Evolutionary conservation across 2,113 vertebrate species (phyloP).

Genomic region (Meriones unguiculatus): DNA sequence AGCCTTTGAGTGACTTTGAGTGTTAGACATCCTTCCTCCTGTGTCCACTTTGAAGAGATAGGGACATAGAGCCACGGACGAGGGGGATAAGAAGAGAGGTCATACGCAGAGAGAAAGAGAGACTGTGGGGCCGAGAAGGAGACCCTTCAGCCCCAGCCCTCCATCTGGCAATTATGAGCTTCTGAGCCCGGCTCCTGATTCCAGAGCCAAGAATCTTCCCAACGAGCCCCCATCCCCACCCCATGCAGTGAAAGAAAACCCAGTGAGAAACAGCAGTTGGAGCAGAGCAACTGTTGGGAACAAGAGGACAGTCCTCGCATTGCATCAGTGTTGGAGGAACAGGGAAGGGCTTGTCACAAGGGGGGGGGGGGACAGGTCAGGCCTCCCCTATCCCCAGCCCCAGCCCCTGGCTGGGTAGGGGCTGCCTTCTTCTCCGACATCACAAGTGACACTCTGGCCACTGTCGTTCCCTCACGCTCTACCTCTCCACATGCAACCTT

Average conservation of each 20-base stretch:
- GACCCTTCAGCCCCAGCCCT: not conserved
- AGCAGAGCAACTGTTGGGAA: not conserved
- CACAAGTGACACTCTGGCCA: not conserved
- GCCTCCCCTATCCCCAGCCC: rapidly evolving
- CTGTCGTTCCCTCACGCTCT: too few species aligned
- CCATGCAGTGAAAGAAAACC: rapidly evolving
- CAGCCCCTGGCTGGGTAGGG: not conserved
- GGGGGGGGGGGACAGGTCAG: rapidly evolving
- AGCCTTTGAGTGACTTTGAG: not conserved
- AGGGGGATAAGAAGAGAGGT: not conserved
- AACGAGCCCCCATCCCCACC: too few species aligned
- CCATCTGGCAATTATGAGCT: not conserved
- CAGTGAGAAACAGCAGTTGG: not conserved
- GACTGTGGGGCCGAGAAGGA: not conserved
- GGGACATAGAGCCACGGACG: not conserved
- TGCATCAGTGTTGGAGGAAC: rapidly evolving
- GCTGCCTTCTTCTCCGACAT: not conserved
- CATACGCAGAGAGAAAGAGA: not conserved
- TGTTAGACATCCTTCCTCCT: not conserved
- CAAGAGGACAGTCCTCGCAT: rapidly evolving
- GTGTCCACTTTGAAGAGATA: not conserved
- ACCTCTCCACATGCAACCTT: not conserved
- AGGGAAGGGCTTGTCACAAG: not conserved
- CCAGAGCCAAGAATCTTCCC: too few species aligned
- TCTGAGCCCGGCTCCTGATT: too few species aligned